These are phyloP conservation scores for Antennarius striatus DNA, from an alignment of 2,113 vertebrate genomes.

Conservation along the genomic window DNA sequence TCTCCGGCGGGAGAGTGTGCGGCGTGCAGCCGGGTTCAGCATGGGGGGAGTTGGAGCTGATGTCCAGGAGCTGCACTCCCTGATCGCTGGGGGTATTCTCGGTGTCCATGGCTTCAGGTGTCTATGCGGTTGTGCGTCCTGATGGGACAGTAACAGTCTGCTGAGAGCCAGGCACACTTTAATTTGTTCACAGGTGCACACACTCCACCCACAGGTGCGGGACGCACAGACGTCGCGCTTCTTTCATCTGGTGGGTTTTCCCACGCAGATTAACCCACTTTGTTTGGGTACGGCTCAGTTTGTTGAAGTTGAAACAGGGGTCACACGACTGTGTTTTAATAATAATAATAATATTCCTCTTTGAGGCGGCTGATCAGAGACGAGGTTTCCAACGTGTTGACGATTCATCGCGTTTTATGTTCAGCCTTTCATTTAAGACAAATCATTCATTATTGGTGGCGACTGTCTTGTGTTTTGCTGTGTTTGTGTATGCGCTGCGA, in stretches of 20 bases:
- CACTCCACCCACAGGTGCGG: conserved; percentile 31
- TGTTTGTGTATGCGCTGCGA: too few species aligned
- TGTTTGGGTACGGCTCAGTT: not conserved
- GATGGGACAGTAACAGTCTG: not conserved
- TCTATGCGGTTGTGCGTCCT: conserved; percentile 2
- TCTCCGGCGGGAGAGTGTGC: conserved; percentile 33
- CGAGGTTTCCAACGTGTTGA: not conserved
- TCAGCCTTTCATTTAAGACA: not conserved
- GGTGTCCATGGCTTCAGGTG: conserved; percentile 40
- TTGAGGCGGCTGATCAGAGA: conserved; percentile 20
- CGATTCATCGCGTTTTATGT: conserved; percentile 3
- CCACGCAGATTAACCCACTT: conserved; percentile 7
- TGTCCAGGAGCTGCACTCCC: conserved; percentile 32
- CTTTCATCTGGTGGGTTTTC: conserved; percentile 53
- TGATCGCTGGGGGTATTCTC: not conserved
- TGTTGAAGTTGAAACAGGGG: conserved; percentile 39
- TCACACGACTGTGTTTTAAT: not conserved
- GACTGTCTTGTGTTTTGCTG: too few species aligned
- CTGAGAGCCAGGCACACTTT: not conserved
- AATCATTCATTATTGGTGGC: too few species aligned
- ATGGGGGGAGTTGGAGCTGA: conserved; percentile 43
- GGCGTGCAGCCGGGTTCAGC: conserved; percentile 12
- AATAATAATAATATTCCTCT: not conserved
- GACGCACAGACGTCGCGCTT: not conserved
- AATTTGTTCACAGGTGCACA: not conserved